A percentile compares a stretch with the other conserved stretches of the same genome.
These are phyloP conservation scores for Austrolebias charrua DNA, from an alignment of 2,797 vertebrate genomes.

Conservation along the genomic window DNA sequence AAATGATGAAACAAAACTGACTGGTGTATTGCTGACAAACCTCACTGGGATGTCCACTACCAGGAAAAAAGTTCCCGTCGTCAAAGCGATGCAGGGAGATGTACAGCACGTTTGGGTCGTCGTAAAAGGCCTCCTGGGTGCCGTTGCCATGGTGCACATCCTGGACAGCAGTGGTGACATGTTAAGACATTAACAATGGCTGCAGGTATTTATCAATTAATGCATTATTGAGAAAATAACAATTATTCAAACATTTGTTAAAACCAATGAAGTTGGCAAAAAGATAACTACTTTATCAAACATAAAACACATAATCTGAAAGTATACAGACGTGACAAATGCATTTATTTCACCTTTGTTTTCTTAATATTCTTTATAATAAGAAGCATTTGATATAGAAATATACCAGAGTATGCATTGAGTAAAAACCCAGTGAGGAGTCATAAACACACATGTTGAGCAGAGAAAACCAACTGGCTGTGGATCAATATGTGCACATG, in stretches of 20 bases:
- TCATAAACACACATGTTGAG: conserved; percentile 47
- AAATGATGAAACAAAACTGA: too few species aligned
- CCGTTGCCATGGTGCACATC: conserved; percentile 93
- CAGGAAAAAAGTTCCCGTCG: conserved; percentile 85
- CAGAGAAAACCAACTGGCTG: conserved; percentile 49
- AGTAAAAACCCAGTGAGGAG: conserved; percentile 21
- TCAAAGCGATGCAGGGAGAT: conserved; percentile 93
- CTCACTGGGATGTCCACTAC: conserved; percentile 87
- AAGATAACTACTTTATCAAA: background rate
- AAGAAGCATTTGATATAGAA: conserved; percentile 31
- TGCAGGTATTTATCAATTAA: background rate
- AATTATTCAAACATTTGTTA: background rate
- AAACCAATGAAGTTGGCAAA: background rate
- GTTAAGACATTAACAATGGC: conserved; percentile 5
- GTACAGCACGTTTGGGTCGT: conserved; percentile 88
- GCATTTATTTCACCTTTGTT: conserved; percentile 11
- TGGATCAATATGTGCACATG: conserved; percentile 43
- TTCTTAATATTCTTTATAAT: conserved; percentile 29
- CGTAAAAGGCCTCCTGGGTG: conserved; percentile 90
- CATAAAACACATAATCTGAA: background rate
- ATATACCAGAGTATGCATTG: conserved; percentile 23
- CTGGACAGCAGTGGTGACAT: conserved; percentile 66
- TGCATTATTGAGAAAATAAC: background rate
- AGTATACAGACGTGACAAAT: conserved; percentile 7
- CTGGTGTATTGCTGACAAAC: conserved; percentile 55